Conservation (phyloP, 2,113 vertebrate genomes). For the Gobius niger region DNA sequence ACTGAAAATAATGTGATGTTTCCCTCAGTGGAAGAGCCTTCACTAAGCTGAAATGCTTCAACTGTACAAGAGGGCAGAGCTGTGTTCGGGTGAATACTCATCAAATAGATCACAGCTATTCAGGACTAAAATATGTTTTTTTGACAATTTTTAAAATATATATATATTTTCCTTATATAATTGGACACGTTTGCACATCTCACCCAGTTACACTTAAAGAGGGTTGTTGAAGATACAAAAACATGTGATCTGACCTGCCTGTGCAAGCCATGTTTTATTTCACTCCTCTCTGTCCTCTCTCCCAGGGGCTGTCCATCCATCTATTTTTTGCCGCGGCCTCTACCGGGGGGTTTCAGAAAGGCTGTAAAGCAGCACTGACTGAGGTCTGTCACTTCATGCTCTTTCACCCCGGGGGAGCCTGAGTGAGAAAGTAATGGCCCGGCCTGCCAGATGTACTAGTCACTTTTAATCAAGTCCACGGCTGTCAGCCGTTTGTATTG, state of each 20-base stretch:
- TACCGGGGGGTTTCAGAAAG: conserved; percentile 69
- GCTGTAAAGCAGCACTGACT: conserved; percentile 79
- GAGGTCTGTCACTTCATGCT: conserved; percentile 78
- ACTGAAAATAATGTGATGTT: too few relatives aligned
- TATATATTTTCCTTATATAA: too few relatives aligned
- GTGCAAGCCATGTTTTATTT: conserved; percentile 45
- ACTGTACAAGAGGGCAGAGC: background rate
- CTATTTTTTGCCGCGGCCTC: conserved; percentile 64
- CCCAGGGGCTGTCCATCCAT: conserved; percentile 38
- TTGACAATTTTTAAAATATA: too few relatives aligned
- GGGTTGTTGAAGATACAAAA: background rate
- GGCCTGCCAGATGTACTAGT: conserved; percentile 81
- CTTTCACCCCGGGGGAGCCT: conserved; percentile 69
- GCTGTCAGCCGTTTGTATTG: conserved; percentile 77
- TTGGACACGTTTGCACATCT: background rate
- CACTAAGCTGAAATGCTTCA: background rate
- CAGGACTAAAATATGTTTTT: too few relatives aligned
- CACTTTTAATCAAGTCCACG: conserved; percentile 82
- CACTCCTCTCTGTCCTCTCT: conserved; percentile 31
- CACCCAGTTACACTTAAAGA: background rate
- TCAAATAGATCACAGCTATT: too few relatives aligned
- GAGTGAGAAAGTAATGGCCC: conserved; percentile 78
- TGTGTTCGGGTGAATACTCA: too few relatives aligned
- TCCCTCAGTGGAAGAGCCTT: too few relatives aligned
- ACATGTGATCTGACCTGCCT: conserved; percentile 10